Percentiles rank a stretch among this genome's conserved stretches.
Conservation (phyloP, 2,888 invertebrate genomes). For the Lithophane leautieri region DNA sequence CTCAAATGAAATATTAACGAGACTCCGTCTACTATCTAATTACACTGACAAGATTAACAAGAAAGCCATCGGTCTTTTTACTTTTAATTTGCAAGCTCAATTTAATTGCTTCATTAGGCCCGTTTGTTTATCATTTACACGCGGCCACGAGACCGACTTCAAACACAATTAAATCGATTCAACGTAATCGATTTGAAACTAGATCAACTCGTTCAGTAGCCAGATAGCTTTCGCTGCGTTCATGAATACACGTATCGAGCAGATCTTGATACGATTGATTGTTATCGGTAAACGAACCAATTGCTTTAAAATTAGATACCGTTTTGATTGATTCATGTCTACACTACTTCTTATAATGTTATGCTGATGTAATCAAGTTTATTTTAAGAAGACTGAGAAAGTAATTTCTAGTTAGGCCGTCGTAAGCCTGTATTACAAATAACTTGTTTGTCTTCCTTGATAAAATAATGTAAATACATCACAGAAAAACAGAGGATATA, state of each 20-base stretch:
- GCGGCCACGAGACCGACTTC: slow-evolving; percentile 33
- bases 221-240: slow-evolving; percentile 65
- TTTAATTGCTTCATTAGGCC: slow-evolving; percentile 50
- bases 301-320: slow-evolving; percentile 44
- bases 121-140: slow-evolving; percentile 46
- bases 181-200: slow-evolving; percentile 66
- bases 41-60: slow-evolving; percentile 14
- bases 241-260: slow-evolving; percentile 53
- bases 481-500: slow-evolving; percentile 13
- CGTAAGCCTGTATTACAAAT: background rate
- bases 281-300: slow-evolving; percentile 52
- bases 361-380: slow-evolving; percentile 23
- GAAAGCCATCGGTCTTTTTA: slow-evolving; percentile 7
- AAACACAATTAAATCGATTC: slow-evolving; percentile 59
- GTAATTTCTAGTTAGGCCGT: background rate
- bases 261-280: slow-evolving; percentile 53
- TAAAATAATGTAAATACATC: slow-evolving; percentile 7
- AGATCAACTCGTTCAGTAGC: slow-evolving; percentile 64
- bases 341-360: slow-evolving; percentile 19
- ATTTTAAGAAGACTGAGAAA: slow-evolving; percentile 32
- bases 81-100: slow-evolving; percentile 40
- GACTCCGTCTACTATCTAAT: background rate
- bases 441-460: slow-evolving; percentile 8
- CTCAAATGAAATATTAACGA: background rate
- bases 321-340: slow-evolving; percentile 33